Percentiles rank a stretch among this genome's conserved stretches.
Evolutionary conservation across 2,888 invertebrate genomes (phyloP).

Genomic region (Pterostichus niger): DNA sequence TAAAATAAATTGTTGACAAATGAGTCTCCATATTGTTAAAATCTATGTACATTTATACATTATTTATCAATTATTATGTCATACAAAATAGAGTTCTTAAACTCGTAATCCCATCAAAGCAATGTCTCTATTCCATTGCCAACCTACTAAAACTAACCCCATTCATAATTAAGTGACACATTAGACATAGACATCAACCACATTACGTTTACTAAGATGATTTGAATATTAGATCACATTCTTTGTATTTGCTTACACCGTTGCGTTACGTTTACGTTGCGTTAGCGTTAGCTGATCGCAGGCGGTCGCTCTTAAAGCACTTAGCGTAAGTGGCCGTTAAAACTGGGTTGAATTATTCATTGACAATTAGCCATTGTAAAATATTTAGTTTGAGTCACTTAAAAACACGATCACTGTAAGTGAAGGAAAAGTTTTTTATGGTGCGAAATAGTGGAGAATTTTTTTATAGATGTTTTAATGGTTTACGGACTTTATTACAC

Average conservation of each 20-base stretch:
- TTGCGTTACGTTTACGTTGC: background rate
- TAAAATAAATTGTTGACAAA: too few species aligned
- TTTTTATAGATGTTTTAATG: constrained; percentile 15
- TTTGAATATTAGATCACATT: constrained; percentile 39
- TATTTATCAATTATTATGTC: too few species aligned
- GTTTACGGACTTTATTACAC: too few species aligned
- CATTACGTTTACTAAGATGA: constrained; percentile 8
- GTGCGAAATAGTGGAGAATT: background rate
- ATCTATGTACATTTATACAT: too few species aligned
- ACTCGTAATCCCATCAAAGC: too few species aligned
- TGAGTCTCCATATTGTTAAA: too few species aligned
- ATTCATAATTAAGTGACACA: constrained; percentile 10
- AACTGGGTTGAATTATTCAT: constrained; percentile 69
- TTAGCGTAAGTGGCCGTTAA: constrained; percentile 57
- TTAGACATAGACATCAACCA: background rate
- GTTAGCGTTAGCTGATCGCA: constrained; percentile 8
- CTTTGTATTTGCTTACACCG: constrained; percentile 22
- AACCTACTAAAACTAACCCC: background rate
- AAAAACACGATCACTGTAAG: constrained; percentile 24
- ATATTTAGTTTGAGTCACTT: constrained; percentile 32
- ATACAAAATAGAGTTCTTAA: too few species aligned
- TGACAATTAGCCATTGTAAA: constrained; percentile 70
- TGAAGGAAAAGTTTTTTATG: constrained; percentile 13
- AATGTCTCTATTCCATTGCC: background rate
- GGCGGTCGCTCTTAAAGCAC: constrained; percentile 42